Base-by-base conservation (phyloP, 37 sponge, comb jelly and placozoan genomes). In the Oopsacas minuta region DNA sequence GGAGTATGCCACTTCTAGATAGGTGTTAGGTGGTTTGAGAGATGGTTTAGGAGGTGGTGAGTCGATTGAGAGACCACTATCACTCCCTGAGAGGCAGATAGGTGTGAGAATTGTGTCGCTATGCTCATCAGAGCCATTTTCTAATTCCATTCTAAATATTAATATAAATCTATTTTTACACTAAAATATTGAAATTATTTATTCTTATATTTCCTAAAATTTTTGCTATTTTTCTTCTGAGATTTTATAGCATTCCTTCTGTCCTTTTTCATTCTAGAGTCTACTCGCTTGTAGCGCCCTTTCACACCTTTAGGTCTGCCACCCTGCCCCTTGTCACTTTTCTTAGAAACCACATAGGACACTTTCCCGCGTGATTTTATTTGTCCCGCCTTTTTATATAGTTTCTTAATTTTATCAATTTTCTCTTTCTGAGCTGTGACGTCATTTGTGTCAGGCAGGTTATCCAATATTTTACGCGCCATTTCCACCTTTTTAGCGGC, bases 231-330 rank as follows among this genome's bases (percentile, higher is more conserved):
- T n/a, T 61, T 61, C 75, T 61, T 61, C 3, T 61, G 32, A 3
- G 75, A 25, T 3, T 32, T 7, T 10, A 3, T 25, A 5, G 30
- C 7, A 39, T 35, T 32, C 39, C 92, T 87, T 1, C 82, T 90
- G 84, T 97, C 99, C 82, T 97, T 97, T 90, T 97, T 97, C 99
- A 95, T 93, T 20, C 99, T 38, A 0, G 90, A 86, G 85, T 97
- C 99, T 35, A 97, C 99, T n/a, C 90, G 89, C 52, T 94, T 94
- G 82, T 88, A 95, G 22, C 39, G 87, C 20, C 99, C 99, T 38
- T 90, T 91, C 7, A 94, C 99, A 10, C 92, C 92, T 52, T 91
- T 86, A 23, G 99, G 99, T 37, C 95, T 39, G 84, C 87, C 91
- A 81, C 69, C 52, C 37, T 39, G 38, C 25, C 91, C 88, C 75